Conservation (phyloP, 2,797 vertebrate species). For the Muscicapa comitata region DNA sequence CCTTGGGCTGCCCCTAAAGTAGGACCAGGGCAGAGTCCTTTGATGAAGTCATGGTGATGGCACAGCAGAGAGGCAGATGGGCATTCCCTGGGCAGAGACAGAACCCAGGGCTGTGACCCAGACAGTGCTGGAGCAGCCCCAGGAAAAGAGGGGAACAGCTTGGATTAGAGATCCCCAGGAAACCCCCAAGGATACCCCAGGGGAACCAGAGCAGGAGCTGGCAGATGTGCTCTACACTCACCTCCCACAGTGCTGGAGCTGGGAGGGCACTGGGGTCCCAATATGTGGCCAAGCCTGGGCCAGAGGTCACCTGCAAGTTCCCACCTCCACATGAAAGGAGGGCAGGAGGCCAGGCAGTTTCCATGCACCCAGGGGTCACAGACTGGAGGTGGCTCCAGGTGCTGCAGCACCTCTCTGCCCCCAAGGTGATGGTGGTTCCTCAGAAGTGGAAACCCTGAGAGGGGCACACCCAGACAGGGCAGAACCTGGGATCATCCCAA, state of each 20-base stretch:
- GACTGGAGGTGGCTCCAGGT: accelerated
- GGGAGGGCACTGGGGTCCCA: neutral
- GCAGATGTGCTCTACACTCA: neutral
- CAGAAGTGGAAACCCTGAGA: accelerated
- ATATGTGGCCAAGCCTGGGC: neutral
- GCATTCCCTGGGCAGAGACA: neutral
- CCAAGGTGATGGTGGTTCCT: neutral
- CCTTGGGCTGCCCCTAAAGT: neutral
- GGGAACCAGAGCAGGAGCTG: neutral
- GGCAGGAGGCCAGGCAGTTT: accelerated
- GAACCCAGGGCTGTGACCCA: neutral
- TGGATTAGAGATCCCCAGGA: neutral
- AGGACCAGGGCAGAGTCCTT: neutral
- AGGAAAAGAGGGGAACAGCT: neutral
- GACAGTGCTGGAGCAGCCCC: neutral
- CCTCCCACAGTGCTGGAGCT: neutral
- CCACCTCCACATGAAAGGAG: neutral
- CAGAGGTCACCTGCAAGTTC: neutral
- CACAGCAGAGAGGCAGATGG: neutral
- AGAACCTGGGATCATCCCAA: neutral
- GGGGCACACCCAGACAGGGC: accelerated
- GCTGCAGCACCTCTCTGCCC: neutral
- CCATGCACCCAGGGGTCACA: accelerated
- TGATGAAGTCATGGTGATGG: accelerated
- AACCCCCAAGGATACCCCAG: neutral